A percentile compares a stretch with the other conserved stretches of the same genome.
Evolutionary conservation across 2,888 invertebrate species (phyloP).

Genomic region (Tetheella fluctuosa): DNA sequence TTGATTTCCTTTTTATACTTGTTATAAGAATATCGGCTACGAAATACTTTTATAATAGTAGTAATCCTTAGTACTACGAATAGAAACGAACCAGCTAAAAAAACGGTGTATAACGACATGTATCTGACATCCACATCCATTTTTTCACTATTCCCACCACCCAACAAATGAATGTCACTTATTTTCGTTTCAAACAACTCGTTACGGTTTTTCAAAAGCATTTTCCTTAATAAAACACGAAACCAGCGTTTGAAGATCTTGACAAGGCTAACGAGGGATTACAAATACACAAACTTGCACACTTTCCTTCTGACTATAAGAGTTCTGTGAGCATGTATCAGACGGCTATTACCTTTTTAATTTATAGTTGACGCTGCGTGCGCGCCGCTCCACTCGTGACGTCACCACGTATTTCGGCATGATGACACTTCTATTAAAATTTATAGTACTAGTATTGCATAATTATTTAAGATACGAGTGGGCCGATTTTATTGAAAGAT

Average conservation of each 20-base stretch:
- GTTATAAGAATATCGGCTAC: neutral
- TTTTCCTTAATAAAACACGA: conserved; percentile 9
- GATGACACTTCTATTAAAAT: conserved; percentile 2
- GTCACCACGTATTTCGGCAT: neutral
- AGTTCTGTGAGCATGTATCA: neutral
- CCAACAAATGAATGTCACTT: neutral
- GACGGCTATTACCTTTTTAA: conserved; percentile 5
- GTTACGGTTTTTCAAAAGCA: neutral
- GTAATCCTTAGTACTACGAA: neutral
- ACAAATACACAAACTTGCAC: conserved; percentile 1
- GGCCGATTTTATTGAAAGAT: neutral
- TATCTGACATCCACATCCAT: neutral
- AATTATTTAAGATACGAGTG: neutral
- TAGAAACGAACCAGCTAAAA: neutral
- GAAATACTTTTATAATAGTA: too few relatives aligned
- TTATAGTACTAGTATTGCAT: neutral
- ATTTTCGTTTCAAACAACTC: neutral
- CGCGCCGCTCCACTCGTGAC: neutral
- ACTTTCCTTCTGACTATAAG: neutral
- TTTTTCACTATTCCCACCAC: neutral
- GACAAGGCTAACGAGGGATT: conserved; percentile 5
- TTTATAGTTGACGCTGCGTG: neutral
- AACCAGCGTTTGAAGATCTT: neutral
- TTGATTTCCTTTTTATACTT: too few relatives aligned
- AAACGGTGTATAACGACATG: too few relatives aligned